Conservation (phyloP, 2,113 vertebrate species). For the Typhlomys cinereus region DNA sequence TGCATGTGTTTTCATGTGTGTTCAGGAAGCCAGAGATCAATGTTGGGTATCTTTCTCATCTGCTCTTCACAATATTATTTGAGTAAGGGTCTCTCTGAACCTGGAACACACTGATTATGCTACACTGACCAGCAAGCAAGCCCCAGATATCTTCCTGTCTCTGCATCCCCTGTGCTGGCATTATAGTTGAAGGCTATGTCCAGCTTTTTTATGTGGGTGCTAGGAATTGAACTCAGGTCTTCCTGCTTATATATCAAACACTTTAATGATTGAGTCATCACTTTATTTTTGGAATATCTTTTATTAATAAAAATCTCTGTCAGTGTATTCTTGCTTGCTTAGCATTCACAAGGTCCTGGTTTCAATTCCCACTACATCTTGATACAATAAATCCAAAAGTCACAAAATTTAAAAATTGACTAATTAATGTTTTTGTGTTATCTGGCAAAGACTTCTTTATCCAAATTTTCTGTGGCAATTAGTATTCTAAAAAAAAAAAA, state of each 20-base stretch:
- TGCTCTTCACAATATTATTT: background rate
- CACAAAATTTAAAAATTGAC: constrained; percentile 2
- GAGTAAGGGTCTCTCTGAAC: background rate
- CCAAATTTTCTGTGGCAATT: background rate
- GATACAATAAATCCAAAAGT: background rate
- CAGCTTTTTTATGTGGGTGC: background rate
- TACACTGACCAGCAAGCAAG: background rate
- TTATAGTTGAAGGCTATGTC: background rate
- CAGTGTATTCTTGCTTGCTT: background rate
- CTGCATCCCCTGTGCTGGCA: background rate
- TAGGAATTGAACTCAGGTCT: background rate
- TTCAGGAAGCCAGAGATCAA: background rate
- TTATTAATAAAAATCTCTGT: background rate
- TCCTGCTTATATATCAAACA: background rate
- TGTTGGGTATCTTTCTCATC: background rate
- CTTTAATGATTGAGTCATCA: background rate
- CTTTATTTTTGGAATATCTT: background rate
- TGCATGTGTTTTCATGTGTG: background rate
- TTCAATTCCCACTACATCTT: background rate
- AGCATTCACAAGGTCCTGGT: background rate
- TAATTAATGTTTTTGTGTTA: background rate
- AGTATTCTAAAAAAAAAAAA: background rate
- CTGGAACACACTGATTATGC: background rate
- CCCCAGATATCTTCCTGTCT: background rate
- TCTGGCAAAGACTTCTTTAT: constrained; percentile 24